phyloP scores from a whole-genome alignment of 2,797 vertebrate species.

The Pseudochromis fuscus region DNA sequence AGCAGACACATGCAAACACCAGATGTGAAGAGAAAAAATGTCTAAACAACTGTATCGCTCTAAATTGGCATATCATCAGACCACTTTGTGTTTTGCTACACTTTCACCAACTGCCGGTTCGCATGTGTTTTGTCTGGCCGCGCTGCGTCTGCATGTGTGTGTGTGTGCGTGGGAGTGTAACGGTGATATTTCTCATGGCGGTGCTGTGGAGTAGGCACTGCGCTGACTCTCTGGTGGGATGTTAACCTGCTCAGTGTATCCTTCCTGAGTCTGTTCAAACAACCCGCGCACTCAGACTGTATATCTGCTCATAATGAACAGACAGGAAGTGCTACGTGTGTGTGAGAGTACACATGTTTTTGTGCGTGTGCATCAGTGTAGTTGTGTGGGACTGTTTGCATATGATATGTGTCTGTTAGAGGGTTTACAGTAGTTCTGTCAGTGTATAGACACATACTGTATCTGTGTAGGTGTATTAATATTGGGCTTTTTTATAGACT shows the following conservation, averaged over 20 bases:
- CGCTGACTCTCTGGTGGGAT: slow-evolving; percentile 71
- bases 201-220: slow-evolving; percentile 42
- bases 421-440: neutral
- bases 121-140: slow-evolving; percentile 66
- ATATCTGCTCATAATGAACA: slow-evolving; percentile 69
- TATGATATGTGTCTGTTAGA: neutral
- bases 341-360: slow-evolving; percentile 1
- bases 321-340: slow-evolving; percentile 64
- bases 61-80: slow-evolving; percentile 45
- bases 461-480: neutral
- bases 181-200: slow-evolving; percentile 73
- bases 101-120: slow-evolving; percentile 43
- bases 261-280: slow-evolving; percentile 74
- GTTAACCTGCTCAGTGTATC: slow-evolving; percentile 74
- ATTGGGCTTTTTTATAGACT: neutral
- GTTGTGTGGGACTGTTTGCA: neutral
- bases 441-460: neutral
- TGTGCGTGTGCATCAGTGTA: slow-evolving; percentile 18
- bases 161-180: slow-evolving; percentile 60
- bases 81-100: slow-evolving; percentile 53
- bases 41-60: slow-evolving; percentile 55
- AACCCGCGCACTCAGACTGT: slow-evolving; percentile 41
- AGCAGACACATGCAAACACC: slow-evolving; percentile 24
- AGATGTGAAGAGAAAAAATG: slow-evolving; percentile 52
- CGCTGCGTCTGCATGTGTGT: slow-evolving; percentile 19